Percentiles rank a stretch among this genome's conserved stretches.
Evolutionary conservation across 2,113 vertebrate species (phyloP).

Genomic region (Gadus chalcogrammus): DNA sequence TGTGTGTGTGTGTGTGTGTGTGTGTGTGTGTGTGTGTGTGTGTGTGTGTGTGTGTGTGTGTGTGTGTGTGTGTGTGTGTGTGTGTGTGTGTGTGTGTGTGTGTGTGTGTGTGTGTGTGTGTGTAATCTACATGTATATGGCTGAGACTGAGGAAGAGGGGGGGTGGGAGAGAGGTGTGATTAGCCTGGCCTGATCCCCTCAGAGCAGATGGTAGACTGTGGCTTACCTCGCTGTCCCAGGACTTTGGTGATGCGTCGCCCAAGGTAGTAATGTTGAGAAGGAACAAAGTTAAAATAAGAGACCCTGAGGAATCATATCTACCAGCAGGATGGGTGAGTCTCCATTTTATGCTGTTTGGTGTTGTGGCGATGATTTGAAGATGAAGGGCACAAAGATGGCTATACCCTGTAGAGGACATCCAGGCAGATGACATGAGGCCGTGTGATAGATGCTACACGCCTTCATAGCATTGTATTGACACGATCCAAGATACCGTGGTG

Average conservation of each 20-base stretch:
- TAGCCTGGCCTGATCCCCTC: constrained; percentile 60
- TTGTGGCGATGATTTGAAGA: no score
- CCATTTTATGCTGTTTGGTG: neutral
- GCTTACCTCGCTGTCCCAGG: constrained; percentile 54
- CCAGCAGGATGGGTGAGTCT: constrained; percentile 41
- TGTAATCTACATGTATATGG: no score
- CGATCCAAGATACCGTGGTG: no score
- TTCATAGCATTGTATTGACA: no score
- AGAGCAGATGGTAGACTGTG: constrained; percentile 64
- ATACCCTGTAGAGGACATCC: no score
- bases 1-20: neutral
- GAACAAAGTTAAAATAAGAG: constrained; percentile 6
- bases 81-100: neutral
- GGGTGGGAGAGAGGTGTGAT: constrained; percentile 55
- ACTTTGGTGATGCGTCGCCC: neutral
- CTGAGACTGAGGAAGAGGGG: neutral
- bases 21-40: neutral
- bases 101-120: neutral
- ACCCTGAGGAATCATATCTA: neutral
- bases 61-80: neutral
- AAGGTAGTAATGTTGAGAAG: constrained; percentile 26
- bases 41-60: neutral
- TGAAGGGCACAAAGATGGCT: no score
- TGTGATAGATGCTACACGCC: no score
- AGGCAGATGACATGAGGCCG: no score